These are phyloP conservation scores for Chionoecetes opilio DNA, from an alignment of 1,140 invertebrate genomes.

Conservation along the genomic window DNA sequence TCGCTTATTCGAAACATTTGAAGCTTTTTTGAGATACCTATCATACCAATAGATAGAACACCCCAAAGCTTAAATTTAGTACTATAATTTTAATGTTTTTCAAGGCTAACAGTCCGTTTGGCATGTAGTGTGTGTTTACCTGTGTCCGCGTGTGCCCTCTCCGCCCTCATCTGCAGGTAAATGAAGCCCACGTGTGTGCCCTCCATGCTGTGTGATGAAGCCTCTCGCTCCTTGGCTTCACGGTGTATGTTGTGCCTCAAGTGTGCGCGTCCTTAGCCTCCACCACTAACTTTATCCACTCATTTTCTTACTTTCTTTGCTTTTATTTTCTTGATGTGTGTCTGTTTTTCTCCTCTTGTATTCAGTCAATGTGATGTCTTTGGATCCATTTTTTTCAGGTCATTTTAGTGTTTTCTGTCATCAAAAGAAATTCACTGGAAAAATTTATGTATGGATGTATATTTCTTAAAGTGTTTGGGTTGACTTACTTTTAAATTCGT, in stretches of 20 bases:
- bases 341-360: too few species aligned
- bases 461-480: too few species aligned
- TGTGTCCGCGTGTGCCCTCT: constrained; percentile 44
- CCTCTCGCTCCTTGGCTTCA: background rate
- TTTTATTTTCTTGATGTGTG: background rate
- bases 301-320: background rate
- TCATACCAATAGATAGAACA: too few species aligned
- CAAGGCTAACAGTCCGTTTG: too few species aligned
- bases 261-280: background rate
- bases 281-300: background rate
- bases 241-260: background rate
- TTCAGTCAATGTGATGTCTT: background rate
- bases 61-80: too few species aligned
- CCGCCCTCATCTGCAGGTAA: constrained; percentile 62
- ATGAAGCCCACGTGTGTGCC: constrained; percentile 57
- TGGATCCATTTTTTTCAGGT: background rate
- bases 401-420: background rate
- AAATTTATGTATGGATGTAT: too few species aligned
- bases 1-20: too few species aligned
- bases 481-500: background rate
- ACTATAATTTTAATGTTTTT: too few species aligned
- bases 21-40: too few species aligned
- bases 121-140: background rate
- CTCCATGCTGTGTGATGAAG: constrained; percentile 43
- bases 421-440: too few species aligned